These are phyloP conservation scores for Heterodera schachtii DNA, from an alignment of 1,140 invertebrate species.

Conservation along the genomic window DNA sequence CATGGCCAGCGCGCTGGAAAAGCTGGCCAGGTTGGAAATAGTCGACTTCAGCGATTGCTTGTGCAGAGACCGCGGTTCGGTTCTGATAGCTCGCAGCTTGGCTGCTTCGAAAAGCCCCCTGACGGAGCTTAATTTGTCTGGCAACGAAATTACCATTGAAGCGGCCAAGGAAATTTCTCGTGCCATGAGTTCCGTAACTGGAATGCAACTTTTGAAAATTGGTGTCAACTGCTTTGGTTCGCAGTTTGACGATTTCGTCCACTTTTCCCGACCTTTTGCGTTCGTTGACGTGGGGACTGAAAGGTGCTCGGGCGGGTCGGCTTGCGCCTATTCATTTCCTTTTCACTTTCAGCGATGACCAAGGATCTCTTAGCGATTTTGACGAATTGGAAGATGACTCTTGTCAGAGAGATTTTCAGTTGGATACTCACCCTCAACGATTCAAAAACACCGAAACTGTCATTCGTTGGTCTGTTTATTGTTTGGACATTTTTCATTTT, in stretches of 20 bases:
- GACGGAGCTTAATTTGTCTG: constrained; percentile 45
- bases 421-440: too few relatives aligned
- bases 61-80: constrained; percentile 48
- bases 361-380: constrained; percentile 42
- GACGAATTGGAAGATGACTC: constrained; percentile 7
- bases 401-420: too few relatives aligned
- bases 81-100: constrained; percentile 41
- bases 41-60: constrained; percentile 62
- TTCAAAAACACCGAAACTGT: too few relatives aligned
- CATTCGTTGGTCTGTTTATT: too few relatives aligned
- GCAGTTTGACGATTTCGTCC: constrained; percentile 40
- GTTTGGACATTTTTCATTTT: too few relatives aligned
- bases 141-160: constrained; percentile 47
- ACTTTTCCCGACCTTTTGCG: background rate
- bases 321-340: background rate
- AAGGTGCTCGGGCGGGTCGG: constrained; percentile 31
- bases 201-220: constrained; percentile 38
- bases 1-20: constrained; percentile 71
- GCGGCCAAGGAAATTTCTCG: constrained; percentile 41
- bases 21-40: constrained; percentile 39
- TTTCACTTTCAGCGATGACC: constrained; percentile 49
- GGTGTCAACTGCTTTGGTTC: constrained; percentile 49
- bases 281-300: constrained; percentile 48
- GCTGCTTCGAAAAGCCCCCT: constrained; percentile 28
- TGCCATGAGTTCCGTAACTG: constrained; percentile 10